Percentiles rank a stretch among this genome's conserved stretches.
Conservation (phyloP, 2,888 invertebrate genomes). For the Cataglyphis altisquamis region DNA sequence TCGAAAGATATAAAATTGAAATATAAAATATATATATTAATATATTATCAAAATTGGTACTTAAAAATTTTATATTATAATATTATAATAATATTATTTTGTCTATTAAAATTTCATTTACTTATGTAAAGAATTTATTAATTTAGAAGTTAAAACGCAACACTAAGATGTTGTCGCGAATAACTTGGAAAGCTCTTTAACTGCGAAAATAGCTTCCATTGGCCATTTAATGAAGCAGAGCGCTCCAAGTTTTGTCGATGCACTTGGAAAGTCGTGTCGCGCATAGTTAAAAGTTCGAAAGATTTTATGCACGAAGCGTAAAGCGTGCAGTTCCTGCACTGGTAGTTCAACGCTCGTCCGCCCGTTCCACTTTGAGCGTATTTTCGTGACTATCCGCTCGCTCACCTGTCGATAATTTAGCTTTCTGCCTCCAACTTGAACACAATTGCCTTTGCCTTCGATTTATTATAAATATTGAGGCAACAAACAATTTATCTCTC, state of each 20-base stretch:
- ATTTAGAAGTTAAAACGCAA: neutral
- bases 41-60: neutral
- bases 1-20: neutral
- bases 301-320: constrained; percentile 43
- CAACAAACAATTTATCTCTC: neutral
- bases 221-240: constrained; percentile 47
- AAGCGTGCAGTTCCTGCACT: neutral
- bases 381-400: neutral
- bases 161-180: constrained; percentile 20
- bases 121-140: constrained; percentile 13
- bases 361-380: constrained; percentile 13
- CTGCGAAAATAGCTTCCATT: constrained; percentile 20
- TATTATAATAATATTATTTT: neutral
- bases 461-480: neutral
- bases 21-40: neutral
- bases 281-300: constrained; percentile 54
- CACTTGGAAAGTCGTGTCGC: constrained; percentile 42
- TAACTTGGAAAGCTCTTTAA: constrained; percentile 32
- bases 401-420: constrained; percentile 22
- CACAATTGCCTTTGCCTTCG: neutral
- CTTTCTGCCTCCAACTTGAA: neutral
- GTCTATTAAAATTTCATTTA: constrained; percentile 2
- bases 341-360: neutral
- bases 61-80: neutral
- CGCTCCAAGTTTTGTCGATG: constrained; percentile 40